Conservation (phyloP, 2,797 vertebrate species). For the Numenius phaeopus region DNA sequence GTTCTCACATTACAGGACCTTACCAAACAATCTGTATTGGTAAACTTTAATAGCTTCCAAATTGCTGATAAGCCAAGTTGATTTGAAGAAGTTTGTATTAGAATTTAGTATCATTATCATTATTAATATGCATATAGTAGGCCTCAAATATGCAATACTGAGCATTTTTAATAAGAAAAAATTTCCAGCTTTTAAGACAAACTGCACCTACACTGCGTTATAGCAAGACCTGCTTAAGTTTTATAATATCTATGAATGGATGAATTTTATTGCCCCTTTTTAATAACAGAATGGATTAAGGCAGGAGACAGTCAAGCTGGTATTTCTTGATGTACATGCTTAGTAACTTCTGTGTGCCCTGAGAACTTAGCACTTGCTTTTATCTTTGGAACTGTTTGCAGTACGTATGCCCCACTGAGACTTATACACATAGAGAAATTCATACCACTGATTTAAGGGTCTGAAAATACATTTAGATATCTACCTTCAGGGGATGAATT, state of each 20-base stretch:
- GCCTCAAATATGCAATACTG: background rate
- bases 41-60: background rate
- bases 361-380: background rate
- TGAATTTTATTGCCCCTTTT: background rate
- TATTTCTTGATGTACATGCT: background rate
- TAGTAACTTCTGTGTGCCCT: background rate
- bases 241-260: background rate
- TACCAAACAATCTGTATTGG: background rate
- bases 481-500: background rate
- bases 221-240: background rate
- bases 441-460: background rate
- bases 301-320: background rate
- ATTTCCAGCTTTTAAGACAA: background rate
- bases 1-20: background rate
- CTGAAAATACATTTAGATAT: conserved; percentile 4
- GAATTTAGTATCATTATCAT: background rate
- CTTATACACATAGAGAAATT: background rate
- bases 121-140: background rate
- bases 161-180: background rate
- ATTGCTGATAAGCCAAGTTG: background rate
- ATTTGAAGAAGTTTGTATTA: background rate
- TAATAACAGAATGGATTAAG: background rate
- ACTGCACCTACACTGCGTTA: background rate
- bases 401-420: background rate
- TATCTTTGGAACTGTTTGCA: background rate